phyloP scores from a whole-genome alignment of 2,888 invertebrate genomes.

The Antheraea assamensis region DNA sequence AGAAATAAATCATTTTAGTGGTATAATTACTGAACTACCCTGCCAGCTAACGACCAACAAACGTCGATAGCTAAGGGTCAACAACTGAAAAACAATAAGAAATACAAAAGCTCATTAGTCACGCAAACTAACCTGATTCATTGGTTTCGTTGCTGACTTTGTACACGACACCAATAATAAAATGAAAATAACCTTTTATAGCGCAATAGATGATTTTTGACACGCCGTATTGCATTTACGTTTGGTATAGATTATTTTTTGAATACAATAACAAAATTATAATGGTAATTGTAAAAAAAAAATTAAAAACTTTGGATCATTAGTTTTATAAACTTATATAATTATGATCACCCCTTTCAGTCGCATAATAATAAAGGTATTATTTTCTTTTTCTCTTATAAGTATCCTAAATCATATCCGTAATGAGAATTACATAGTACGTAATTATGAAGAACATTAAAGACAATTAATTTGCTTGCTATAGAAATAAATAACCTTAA shows the following conservation, averaged over 20 bases:
- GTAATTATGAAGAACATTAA: neutral
- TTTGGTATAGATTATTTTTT: neutral
- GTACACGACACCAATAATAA: constrained; percentile 31
- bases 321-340: neutral
- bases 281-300: neutral
- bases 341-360: neutral
- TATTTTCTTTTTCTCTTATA: neutral
- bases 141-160: constrained; percentile 43
- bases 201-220: neutral
- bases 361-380: neutral
- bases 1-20: constrained; percentile 67
- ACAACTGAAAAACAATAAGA: constrained; percentile 78
- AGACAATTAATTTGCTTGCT: neutral
- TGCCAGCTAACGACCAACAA: constrained; percentile 49
- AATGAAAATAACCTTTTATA: neutral
- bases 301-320: neutral
- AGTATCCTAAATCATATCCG: neutral
- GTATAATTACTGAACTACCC: constrained; percentile 61
- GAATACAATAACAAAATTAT: too few relatives aligned
- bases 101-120: constrained; percentile 75
- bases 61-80: constrained; percentile 73
- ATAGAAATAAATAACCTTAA: neutral
- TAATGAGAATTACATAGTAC: neutral
- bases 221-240: neutral
- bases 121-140: constrained; percentile 59